Conservation (phyloP, 2,888 invertebrate species). For the Caenorhabditis japonica region DNA sequence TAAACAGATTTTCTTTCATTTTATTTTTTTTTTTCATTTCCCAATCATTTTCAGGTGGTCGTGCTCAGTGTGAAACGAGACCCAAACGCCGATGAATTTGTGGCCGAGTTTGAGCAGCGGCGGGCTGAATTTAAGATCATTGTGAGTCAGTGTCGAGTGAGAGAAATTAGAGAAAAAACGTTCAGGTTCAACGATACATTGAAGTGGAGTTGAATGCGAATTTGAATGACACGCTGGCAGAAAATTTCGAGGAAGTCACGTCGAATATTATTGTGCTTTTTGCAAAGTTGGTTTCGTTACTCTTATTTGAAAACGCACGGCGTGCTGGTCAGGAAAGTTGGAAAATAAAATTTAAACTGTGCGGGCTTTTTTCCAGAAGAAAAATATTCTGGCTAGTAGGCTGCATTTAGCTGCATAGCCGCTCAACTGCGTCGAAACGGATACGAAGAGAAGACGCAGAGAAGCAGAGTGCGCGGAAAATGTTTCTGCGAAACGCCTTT, state of each 20-base stretch:
- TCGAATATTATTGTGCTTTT: constrained; percentile 73
- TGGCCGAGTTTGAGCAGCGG: constrained; percentile 61
- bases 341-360: too few species aligned
- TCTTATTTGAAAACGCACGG: too few species aligned
- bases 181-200: constrained; percentile 71
- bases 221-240: constrained; percentile 54
- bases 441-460: too few species aligned
- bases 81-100: constrained; percentile 68
- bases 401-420: too few species aligned
- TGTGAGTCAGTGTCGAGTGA: constrained; percentile 18
- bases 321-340: too few species aligned
- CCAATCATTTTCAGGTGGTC: constrained; percentile 56
- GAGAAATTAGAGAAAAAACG: background rate
- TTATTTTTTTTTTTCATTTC: background rate
- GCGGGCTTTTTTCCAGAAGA: too few species aligned
- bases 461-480: too few species aligned
- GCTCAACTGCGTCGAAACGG: too few species aligned
- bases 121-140: constrained; percentile 58
- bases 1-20: constrained; percentile 13
- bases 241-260: constrained; percentile 71
- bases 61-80: constrained; percentile 69
- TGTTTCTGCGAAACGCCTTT: too few species aligned
- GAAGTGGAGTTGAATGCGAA: constrained; percentile 60
- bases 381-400: too few species aligned
- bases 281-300: constrained; percentile 61